Base-by-base conservation (phyloP, 2,113 vertebrate species). In the Eonycteris spelaea region DNA sequence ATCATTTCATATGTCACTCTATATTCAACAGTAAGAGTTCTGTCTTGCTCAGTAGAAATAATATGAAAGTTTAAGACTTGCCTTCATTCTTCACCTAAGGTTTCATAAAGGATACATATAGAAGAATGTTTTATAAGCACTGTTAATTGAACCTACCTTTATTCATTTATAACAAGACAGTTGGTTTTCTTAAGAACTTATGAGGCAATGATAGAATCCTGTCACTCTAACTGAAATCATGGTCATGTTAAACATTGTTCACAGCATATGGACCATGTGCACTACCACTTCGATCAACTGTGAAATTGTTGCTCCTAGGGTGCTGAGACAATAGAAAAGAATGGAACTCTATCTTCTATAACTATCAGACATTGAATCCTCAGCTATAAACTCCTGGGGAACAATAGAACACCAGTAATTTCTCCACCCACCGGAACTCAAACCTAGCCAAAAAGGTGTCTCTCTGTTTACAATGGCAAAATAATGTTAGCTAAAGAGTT, bases 1-100 rank as follows among this genome's bases (percentile, higher is more conserved):
- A n/a, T n/a, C 28, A 95, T 51, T 94, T 79, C 73, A 57, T 86
- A 85, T 53, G 19, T 45, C 75, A 94, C 53, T 86, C 43, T 35
- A 59, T 83, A 83, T 43, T 53, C 19, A 86, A 82, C 33, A 70
- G 3, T 77, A 78, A 84, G 22, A 84, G 13, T 90, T 90, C 28
- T 92, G n/a, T 89, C 67, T 59, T 95, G 48, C 13, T 93, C 57
- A 80, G 51, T 70, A 91, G 94, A 89, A 94, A 87, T 82, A 12
- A 38, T 30, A 71, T 18, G 24, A 89, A 88, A 93, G 61, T 91
- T 88, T 63, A 90, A 86, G 63, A 79, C 24, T 86, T 90, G 43
- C 45, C 68, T 90, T 95, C 51, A 63, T 51, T 73, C 28, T 91
- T 92, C 19, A 95, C 63, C 57, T 33, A 93, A 74, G 33, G 4